Evolutionary conservation across 2,888 invertebrate genomes (phyloP).

Genomic region (Lacanobia oleracea): DNA sequence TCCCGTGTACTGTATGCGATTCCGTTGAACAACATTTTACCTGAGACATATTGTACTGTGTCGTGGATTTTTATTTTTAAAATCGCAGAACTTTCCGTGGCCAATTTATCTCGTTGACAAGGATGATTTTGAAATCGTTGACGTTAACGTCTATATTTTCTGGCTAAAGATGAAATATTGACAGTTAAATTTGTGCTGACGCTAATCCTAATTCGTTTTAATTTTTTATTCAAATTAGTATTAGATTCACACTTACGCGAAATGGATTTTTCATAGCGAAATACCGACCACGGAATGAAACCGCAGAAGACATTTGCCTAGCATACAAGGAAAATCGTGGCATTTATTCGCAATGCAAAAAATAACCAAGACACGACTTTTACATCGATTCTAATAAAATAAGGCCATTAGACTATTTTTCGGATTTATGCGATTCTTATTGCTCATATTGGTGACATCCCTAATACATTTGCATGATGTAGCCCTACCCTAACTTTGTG

Average conservation of each 20-base stretch:
- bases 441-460: constrained; percentile 42
- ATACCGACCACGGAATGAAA: constrained; percentile 15
- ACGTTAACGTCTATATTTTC: constrained; percentile 38
- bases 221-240: constrained; percentile 39
- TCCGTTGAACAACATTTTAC: constrained; percentile 64
- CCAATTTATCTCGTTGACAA: constrained; percentile 45
- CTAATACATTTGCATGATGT: constrained; percentile 45
- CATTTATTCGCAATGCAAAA: constrained; percentile 30
- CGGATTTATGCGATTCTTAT: constrained; percentile 49
- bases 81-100: constrained; percentile 14
- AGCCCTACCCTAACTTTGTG: constrained; percentile 19
- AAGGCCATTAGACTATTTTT: constrained; percentile 25
- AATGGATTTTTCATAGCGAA: constrained; percentile 26
- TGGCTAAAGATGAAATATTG: constrained; percentile 30
- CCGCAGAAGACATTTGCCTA: constrained; percentile 15
- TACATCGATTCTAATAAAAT: constrained; percentile 43
- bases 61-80: constrained; percentile 44
- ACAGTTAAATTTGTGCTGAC: constrained; percentile 2
- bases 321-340: constrained; percentile 33
- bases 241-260: constrained; percentile 8
- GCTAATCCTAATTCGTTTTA: constrained; percentile 48
- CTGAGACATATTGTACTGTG: constrained; percentile 60
- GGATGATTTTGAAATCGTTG: constrained; percentile 37
- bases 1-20: constrained; percentile 56
- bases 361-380: constrained; percentile 17